Evolutionary conservation across 1,140 invertebrate species (phyloP), one percentile per base, ranked within the genome.

Genomic region (Apis florea): DNA sequence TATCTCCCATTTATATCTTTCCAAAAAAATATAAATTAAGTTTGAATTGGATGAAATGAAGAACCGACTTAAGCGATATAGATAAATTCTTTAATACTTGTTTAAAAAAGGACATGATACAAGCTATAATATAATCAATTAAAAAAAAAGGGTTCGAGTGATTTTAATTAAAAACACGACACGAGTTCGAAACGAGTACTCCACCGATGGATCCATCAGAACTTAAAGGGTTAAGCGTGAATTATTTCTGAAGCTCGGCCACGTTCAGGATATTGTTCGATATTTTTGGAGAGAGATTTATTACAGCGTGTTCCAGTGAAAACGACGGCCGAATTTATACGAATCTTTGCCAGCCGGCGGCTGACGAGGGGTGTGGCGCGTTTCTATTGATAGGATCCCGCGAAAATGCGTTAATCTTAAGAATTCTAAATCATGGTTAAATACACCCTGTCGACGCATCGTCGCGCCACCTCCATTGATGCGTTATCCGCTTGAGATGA

Each of bases 311-410:
- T 56, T 31, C 26, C 31, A 6, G 31, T 21, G 31, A 53, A 24
- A 69, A 77, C 73, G 54, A 6, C 26, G 40, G 73, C 26, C 40
- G 15, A 58, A 76, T 76, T 76, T 51, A 68, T 40, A 66, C n/a
- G 59, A 80, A 80, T 84, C 19, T 21, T 56, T 49, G 49, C 12
- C 66, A 51, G 53, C 2, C 69, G 70, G 71, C 63, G 49, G 26
- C n/a, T 10, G 54, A 77, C 80, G 31, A 40, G 68, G 54, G 76
- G 84, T 81, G 84, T 87, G 84, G 54, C 67, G 31, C 31, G 68
- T 64, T 79, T 85, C 84, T 85, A 87, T 85, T 85, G 80, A 85
- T 83, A 85, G 81, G 82, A 79, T 87, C 75, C 84, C 84, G 76
- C 84, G 85, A 86, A 86, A 70, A 58, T 79, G 61, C 76, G 72